These are phyloP conservation scores for Hyperopisus bebe DNA, from an alignment of 2,113 vertebrate genomes.

Conservation along the genomic window DNA sequence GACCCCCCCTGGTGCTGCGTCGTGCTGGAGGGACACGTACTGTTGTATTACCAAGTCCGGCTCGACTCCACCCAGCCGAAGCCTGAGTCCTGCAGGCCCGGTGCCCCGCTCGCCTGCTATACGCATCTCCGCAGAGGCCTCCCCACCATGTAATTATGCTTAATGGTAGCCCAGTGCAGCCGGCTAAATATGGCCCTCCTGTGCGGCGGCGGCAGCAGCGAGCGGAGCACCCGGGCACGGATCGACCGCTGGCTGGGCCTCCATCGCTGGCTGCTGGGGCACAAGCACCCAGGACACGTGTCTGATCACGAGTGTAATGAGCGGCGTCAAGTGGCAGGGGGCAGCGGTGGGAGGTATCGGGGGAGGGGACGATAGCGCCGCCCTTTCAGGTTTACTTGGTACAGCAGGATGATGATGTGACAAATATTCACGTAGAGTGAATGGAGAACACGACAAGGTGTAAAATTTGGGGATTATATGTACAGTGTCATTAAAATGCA, in stretches of 20 bases:
- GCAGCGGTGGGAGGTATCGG: too few relatives aligned
- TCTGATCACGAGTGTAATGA: neutral
- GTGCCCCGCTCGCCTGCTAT: conserved; percentile 47
- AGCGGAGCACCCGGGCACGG: conserved; percentile 46
- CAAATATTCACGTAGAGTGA: neutral
- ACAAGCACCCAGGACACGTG: neutral
- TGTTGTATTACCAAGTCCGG: conserved; percentile 54
- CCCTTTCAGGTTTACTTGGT: neutral
- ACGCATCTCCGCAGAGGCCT: conserved; percentile 57
- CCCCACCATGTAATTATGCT: conserved; percentile 70
- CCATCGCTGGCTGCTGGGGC: conserved; percentile 35
- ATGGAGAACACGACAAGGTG: neutral
- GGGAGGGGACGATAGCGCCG: neutral
- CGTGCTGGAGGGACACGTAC: conserved; percentile 52
- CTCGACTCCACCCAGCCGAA: conserved; percentile 53
- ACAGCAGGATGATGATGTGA: neutral
- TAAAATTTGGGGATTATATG: neutral
- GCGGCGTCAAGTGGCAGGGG: neutral
- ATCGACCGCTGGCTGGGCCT: conserved; percentile 46
- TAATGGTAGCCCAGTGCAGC: conserved; percentile 63
- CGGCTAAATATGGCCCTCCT: conserved; percentile 64
- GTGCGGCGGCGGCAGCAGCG: conserved; percentile 54
- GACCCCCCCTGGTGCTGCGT: neutral
- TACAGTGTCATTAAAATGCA: neutral
- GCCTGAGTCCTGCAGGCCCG: conserved; percentile 42